Evolutionary conservation across 2,113 vertebrate species (phyloP).

Genomic region (Malurus alboscapulatus): DNA sequence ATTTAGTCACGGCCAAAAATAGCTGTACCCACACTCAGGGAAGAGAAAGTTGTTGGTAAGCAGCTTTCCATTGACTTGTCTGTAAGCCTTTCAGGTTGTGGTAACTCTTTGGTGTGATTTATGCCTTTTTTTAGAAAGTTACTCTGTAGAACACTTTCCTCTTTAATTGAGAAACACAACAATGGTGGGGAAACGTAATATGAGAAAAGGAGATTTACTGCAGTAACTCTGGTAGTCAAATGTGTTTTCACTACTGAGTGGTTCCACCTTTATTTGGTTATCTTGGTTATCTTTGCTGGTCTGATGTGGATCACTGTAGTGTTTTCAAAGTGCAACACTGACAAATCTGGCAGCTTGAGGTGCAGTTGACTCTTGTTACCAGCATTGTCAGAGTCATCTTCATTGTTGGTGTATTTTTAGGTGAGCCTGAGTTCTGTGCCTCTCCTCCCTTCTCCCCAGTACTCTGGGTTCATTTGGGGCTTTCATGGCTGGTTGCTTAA

Average conservation of each 20-base stretch:
- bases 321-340: rapidly evolving
- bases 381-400: not conserved
- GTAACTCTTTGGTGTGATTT: not conserved
- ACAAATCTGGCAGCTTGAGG: not conserved
- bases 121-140: not conserved
- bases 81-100: not conserved
- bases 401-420: not conserved
- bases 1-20: conserved; percentile 37
- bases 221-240: not conserved
- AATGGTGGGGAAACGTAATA: not conserved
- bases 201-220: not conserved
- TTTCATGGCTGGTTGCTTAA: not conserved
- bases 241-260: not conserved
- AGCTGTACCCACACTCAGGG: not conserved
- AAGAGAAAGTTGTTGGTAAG: not conserved
- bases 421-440: not conserved
- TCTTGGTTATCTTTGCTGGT: not conserved
- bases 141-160: not conserved
- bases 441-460: rapidly evolving
- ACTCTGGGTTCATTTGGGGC: not conserved
- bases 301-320: not conserved
- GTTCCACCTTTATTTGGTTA: not conserved
- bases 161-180: not conserved
- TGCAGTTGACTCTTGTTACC: not conserved
- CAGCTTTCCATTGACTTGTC: conserved; percentile 3